phyloP scores from a whole-genome alignment of 1,140 invertebrate species.

The Diabrotica virgifera region DNA sequence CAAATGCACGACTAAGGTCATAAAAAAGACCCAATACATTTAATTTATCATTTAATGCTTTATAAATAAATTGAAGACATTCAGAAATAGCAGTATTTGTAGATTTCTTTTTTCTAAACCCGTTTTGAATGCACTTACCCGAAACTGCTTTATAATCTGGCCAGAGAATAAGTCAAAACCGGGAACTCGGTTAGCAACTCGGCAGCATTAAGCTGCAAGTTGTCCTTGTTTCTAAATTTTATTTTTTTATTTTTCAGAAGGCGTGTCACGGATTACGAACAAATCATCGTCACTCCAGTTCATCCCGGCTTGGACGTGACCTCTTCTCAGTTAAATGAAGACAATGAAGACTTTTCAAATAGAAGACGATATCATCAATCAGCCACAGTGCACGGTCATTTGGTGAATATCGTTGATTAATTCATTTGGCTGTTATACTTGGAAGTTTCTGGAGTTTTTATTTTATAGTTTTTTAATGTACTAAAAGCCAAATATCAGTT shows the following conservation, averaged over 20 bases:
- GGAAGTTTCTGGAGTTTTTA: background rate
- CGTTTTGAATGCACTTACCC: too few relatives aligned
- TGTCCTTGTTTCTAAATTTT: background rate
- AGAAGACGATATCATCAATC: slow-evolving; percentile 90
- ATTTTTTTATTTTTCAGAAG: slow-evolving; percentile 53
- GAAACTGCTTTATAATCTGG: too few relatives aligned
- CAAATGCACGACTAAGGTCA: too few relatives aligned
- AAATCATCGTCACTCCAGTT: slow-evolving; percentile 84
- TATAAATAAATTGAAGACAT: too few relatives aligned
- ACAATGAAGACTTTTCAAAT: slow-evolving; percentile 91
- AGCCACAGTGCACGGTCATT: slow-evolving; percentile 73
- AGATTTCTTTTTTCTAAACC: too few relatives aligned
- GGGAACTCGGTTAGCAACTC: too few relatives aligned
- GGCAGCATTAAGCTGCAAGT: too few relatives aligned
- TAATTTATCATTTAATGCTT: too few relatives aligned
- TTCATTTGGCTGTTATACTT: background rate
- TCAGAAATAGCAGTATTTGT: too few relatives aligned
- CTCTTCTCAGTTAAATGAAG: slow-evolving; percentile 86
- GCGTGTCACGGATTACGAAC: slow-evolving; percentile 78
- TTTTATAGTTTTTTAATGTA: background rate
- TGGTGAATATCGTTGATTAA: slow-evolving; percentile 60
- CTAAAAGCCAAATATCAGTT: background rate
- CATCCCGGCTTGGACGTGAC: slow-evolving; percentile 78
- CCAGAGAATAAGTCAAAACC: too few relatives aligned
- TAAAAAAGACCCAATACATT: too few relatives aligned